Evolutionary conservation across 2,888 invertebrate genomes (phyloP).

Genomic region (Eupithecia pulchellata): DNA sequence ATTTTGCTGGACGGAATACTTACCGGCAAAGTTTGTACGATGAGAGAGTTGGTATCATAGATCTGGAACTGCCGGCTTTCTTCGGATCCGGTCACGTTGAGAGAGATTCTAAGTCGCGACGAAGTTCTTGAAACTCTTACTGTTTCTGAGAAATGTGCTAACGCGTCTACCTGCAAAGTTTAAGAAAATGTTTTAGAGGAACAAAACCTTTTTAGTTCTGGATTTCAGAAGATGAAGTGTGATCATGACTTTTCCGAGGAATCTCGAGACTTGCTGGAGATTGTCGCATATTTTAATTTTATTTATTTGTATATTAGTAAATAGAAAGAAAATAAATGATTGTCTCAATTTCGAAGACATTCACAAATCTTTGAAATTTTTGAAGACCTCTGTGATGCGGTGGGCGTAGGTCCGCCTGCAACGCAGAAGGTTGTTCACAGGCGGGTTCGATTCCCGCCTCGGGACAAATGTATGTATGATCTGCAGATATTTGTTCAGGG

Average conservation of each 20-base stretch:
- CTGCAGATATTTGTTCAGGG: too few species aligned
- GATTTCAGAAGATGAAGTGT: neutral
- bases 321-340: too few species aligned
- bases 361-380: too few species aligned
- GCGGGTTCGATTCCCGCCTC: too few species aligned
- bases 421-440: too few species aligned
- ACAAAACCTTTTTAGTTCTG: neutral
- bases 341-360: too few species aligned
- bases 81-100: conserved; percentile 73
- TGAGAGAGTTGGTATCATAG: conserved; percentile 91
- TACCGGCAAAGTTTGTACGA: conserved; percentile 92
- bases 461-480: too few species aligned
- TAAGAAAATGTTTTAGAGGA: conserved; percentile 7
- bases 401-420: too few species aligned
- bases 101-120: conserved; percentile 71
- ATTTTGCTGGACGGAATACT: conserved; percentile 43
- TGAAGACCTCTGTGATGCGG: too few species aligned
- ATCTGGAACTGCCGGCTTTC: conserved; percentile 87
- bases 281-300: too few species aligned
- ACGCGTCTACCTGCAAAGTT: conserved; percentile 72
- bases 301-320: too few species aligned
- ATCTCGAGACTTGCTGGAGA: neutral
- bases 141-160: conserved; percentile 74
- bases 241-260: neutral
- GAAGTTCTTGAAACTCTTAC: conserved; percentile 56